Base-by-base conservation (phyloP, 2,113 vertebrate species). In the Gallinago media region DNA sequence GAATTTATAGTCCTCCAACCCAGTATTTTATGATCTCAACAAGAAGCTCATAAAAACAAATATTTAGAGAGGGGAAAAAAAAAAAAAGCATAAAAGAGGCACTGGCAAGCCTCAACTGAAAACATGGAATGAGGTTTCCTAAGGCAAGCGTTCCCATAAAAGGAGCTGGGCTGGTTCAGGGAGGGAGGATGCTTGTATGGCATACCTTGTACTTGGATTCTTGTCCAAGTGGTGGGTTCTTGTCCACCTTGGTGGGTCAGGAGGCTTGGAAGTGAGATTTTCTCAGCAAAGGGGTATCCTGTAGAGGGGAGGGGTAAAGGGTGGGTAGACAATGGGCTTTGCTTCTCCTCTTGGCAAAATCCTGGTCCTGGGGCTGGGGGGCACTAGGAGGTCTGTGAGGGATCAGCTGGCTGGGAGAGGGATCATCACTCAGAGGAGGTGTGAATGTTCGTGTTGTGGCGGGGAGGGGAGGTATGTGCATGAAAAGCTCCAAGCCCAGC, bases 1-100 rank as follows among this genome's bases (percentile, higher is more conserved):
- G 82, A 91, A 94, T 95, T 94, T 88, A 79, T 52, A 82, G 71
- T 93, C 49, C 58, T 88, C 42, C 61, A 85, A 88, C 81, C 65
- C 67, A 52, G 62, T 31, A 61, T 96, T 98, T 98, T 97, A 97
- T 96, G 93, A 93, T 86, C 94, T 94, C 90, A 95, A 92, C 79
- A 88, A 98, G 93, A 97, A 95, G 85, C 93, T 97, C 68, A 34
- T 98, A 97, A 98, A 97, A 96, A 65, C 9, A 80, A 75, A 85
- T 72, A 26, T 90, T 95, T 88, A 36, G 32, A 75, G 61, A 46
- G 61, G 26, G 50, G 29, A 49, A 42, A 17, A 47, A 74, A 76
- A 46, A 72, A 72, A 61, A 85, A 75, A 61, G 75, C 92, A 91
- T 96, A 86, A 97, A 97, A 96, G 85, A 97, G 95, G 96, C 95